phyloP scores from a whole-genome alignment of 1,140 invertebrate species.

The Drosophila eugracilis region DNA sequence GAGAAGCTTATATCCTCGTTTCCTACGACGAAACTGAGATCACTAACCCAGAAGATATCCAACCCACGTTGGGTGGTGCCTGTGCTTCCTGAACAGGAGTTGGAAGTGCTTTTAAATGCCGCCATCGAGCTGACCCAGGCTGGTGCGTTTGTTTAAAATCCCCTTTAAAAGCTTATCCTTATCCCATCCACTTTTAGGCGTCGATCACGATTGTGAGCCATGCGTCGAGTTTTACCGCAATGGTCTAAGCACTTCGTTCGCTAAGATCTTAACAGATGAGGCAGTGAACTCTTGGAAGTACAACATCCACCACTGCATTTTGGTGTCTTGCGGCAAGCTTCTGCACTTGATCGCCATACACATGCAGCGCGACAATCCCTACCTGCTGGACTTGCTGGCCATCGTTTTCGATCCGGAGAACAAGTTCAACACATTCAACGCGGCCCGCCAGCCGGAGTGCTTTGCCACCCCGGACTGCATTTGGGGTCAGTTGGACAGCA shows the following conservation, averaged over 20 bases:
- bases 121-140: conserved; percentile 94
- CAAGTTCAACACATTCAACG: conserved; percentile 98
- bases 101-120: conserved; percentile 95
- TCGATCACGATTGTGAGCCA: conserved; percentile 94
- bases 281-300: conserved; percentile 98
- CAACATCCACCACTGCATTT: conserved; percentile 98
- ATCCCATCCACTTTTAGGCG: conserved; percentile 86
- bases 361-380: conserved; percentile 96
- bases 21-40: conserved; percentile 93
- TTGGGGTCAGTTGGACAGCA: conserved; percentile 80
- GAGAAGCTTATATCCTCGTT: conserved; percentile 87
- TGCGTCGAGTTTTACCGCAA: conserved; percentile 98
- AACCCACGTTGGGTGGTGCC: conserved; percentile 98
- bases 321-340: conserved; percentile 96
- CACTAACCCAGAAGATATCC: conserved; percentile 97
- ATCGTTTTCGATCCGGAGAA: conserved; percentile 97
- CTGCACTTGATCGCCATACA: conserved; percentile 96
- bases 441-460: conserved; percentile 92
- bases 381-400: conserved; percentile 95
- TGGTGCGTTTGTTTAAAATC: conserved; percentile 85
- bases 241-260: conserved; percentile 97
- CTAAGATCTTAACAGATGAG: conserved; percentile 99
- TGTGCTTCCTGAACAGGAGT: conserved; percentile 97
- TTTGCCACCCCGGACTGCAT: conserved; percentile 86
- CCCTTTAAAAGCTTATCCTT: background rate